These are phyloP conservation scores for Nomada fucata DNA, from an alignment of 2,888 invertebrate species.

Conservation along the genomic window DNA sequence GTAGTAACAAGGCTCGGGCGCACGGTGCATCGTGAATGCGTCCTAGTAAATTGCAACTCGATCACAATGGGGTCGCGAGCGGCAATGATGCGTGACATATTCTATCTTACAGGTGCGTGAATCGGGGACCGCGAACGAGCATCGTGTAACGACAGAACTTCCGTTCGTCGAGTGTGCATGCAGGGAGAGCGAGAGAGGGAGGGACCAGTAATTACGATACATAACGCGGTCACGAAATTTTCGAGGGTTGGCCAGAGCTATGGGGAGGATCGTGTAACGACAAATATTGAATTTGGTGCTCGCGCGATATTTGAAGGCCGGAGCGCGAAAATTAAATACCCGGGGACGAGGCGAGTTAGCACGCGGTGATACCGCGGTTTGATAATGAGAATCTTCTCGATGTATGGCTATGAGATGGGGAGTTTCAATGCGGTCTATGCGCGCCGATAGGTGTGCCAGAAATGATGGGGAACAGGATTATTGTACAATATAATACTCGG, in stretches of 20 bases:
- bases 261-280: conserved; percentile 6
- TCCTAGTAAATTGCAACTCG: conserved; percentile 43
- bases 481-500: too few relatives aligned
- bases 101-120: conserved; percentile 37
- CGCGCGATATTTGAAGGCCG: conserved; percentile 1
- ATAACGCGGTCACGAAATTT: conserved; percentile 8
- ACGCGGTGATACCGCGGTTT: not conserved
- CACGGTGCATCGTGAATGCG: conserved; percentile 18
- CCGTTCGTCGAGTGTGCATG: not conserved
- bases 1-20: conserved; percentile 3
- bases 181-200: not conserved
- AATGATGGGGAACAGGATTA: too few relatives aligned
- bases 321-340: not conserved
- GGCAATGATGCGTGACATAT: conserved; percentile 51
- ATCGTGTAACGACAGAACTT: conserved; percentile 5
- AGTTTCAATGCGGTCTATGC: not conserved
- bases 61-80: conserved; percentile 44
- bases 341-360: not conserved
- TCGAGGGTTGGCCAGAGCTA: not conserved
- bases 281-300: conserved; percentile 8
- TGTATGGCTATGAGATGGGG: not conserved
- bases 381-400: not conserved
- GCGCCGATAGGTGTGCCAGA: not conserved
- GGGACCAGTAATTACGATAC: conserved; percentile 24
- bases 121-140: conserved; percentile 15